Percentiles rank a stretch among this genome's conserved stretches.
Conservation (phyloP, 2,113 vertebrate genomes). For the Cyprinodon tularosa region DNA sequence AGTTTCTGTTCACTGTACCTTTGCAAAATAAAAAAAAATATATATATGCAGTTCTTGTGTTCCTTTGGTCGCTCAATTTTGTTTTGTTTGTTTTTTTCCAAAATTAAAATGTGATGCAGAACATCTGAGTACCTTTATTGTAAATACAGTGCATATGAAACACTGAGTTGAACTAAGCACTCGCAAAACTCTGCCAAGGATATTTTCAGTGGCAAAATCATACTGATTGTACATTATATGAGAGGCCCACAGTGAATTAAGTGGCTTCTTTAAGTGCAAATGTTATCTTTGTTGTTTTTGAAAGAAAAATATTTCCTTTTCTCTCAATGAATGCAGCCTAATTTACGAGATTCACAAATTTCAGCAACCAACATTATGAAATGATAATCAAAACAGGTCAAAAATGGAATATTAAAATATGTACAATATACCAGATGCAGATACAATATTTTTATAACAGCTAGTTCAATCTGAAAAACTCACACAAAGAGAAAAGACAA, state of each 20-base stretch:
- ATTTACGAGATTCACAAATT: slow-evolving; percentile 8
- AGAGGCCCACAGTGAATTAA: slow-evolving; percentile 24
- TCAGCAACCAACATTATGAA: background rate
- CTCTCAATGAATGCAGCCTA: slow-evolving; percentile 12
- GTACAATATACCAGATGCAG: no score
- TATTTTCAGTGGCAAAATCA: slow-evolving; percentile 21
- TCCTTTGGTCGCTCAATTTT: background rate
- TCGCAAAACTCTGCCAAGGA: slow-evolving; percentile 18
- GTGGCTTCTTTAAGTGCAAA: slow-evolving; percentile 32
- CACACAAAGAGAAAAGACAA: no score
- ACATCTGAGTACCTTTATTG: background rate
- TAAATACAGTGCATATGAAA: slow-evolving; percentile 1
- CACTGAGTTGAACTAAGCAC: background rate
- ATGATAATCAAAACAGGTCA: background rate
- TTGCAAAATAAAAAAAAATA: slow-evolving; percentile 31
- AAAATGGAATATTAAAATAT: background rate
- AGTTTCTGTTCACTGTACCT: slow-evolving; percentile 28
- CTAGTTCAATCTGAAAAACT: no score
- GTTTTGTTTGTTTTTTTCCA: slow-evolving; percentile 6
- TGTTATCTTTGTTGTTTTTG: slow-evolving; percentile 19
- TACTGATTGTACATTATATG: slow-evolving; percentile 28
- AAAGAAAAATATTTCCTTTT: slow-evolving; percentile 13
- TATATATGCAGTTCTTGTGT: slow-evolving; percentile 11
- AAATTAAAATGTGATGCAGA: slow-evolving; percentile 2
- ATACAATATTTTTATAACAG: no score